Conservation (phyloP, 2,888 invertebrate species). For the Gerris lacustris region DNA sequence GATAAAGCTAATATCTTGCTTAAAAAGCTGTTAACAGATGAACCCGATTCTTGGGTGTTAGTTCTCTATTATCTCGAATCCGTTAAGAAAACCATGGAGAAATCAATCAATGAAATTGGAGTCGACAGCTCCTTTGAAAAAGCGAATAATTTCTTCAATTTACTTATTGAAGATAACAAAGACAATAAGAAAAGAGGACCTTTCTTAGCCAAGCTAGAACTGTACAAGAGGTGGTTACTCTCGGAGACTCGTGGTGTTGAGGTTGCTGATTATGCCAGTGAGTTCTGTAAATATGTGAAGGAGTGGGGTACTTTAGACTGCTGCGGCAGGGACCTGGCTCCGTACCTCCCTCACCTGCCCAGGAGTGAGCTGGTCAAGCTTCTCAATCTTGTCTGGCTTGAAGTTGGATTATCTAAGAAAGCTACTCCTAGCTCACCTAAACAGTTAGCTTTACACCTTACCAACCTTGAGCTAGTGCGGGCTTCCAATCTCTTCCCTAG, state of each 20-base stretch:
- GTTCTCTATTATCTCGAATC: conserved; percentile 23
- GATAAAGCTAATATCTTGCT: conserved; percentile 57
- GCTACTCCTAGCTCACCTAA: conserved; percentile 22
- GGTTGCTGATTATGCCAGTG: conserved; percentile 37
- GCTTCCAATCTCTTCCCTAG: background rate
- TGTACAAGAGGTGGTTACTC: conserved; percentile 49
- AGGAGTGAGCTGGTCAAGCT: conserved; percentile 40
- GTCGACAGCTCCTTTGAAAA: conserved; percentile 16
- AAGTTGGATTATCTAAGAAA: conserved; percentile 18
- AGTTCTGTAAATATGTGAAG: background rate
- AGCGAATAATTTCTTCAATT: conserved; percentile 47
- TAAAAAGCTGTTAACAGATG: conserved; percentile 58
- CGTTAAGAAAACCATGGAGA: conserved; percentile 18
- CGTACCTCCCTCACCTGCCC: conserved; percentile 59
- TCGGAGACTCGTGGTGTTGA: conserved; percentile 40
- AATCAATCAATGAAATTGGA: conserved; percentile 15
- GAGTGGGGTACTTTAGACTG: conserved; percentile 69
- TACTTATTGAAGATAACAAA: conserved; percentile 56
- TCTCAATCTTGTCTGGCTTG: conserved; percentile 17
- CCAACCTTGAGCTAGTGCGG: conserved; percentile 9
- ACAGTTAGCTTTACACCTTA: conserved; percentile 21
- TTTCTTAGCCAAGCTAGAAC: conserved; percentile 67
- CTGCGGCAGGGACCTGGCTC: conserved; percentile 68
- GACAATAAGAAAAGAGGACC: conserved; percentile 52
- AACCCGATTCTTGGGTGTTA: conserved; percentile 36